phyloP scores from a whole-genome alignment of 92 coral and sea anemone genomes.

The Palythoa caribaeorum region DNA sequence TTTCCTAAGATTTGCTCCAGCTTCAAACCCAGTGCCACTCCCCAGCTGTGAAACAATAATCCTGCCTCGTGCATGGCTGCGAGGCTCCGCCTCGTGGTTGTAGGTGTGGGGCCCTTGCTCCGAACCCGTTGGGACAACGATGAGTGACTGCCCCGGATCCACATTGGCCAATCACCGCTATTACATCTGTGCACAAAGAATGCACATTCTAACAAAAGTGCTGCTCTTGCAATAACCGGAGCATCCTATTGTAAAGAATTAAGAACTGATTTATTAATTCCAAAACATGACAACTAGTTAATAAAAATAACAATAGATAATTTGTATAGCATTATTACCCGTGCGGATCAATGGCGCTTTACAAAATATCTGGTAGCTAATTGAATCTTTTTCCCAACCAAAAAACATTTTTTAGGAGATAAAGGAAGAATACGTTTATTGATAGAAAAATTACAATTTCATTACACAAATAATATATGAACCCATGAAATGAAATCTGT shows the following conservation, averaged over 20 bases:
- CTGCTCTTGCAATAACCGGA: conserved; percentile 92
- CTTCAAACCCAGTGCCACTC: conserved; percentile 92
- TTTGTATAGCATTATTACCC: too few relatives aligned
- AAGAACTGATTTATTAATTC: neutral
- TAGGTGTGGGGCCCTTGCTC: conserved; percentile 73
- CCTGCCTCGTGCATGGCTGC: conserved; percentile 99
- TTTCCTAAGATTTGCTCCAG: conserved; percentile 82
- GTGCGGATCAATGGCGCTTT: too few relatives aligned
- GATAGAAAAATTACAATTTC: too few relatives aligned
- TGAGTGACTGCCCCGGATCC: conserved; percentile 96
- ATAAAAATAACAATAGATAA: neutral
- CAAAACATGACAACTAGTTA: neutral
- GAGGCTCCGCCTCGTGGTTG: conserved; percentile 91
- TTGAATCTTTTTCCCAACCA: too few relatives aligned
- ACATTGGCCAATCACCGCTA: conserved; percentile 96
- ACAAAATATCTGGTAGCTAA: too few relatives aligned
- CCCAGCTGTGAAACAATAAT: conserved; percentile 93
- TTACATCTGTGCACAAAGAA: conserved; percentile 93
- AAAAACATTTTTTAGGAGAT: too few relatives aligned
- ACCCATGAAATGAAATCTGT: too few relatives aligned
- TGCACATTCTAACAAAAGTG: conserved; percentile 92
- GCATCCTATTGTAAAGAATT: conserved; percentile 77
- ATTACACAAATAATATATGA: too few relatives aligned
- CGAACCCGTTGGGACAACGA: conserved; percentile 80
- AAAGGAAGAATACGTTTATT: too few relatives aligned